Conservation (phyloP, 2,888 invertebrate genomes). For the Monochamus alternatus region DNA sequence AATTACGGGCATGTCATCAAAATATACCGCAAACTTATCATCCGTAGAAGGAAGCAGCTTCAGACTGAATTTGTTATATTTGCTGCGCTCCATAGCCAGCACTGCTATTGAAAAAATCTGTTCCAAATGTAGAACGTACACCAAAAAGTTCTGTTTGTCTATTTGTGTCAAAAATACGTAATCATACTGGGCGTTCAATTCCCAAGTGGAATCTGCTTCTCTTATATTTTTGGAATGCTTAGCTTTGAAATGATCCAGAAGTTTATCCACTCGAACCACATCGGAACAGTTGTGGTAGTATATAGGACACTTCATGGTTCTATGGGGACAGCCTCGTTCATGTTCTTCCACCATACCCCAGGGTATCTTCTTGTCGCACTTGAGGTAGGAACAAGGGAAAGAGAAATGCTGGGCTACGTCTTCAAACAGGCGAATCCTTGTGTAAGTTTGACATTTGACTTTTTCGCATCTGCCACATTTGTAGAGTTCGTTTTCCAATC, state of each 20-base stretch:
- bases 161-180: conserved; percentile 20
- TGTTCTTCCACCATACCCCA: conserved; percentile 43
- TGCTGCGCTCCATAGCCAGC: conserved; percentile 9
- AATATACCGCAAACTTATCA: conserved; percentile 3
- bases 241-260: conserved; percentile 41
- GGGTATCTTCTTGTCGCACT: conserved; percentile 35
- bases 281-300: conserved; percentile 45
- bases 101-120: conserved; percentile 16
- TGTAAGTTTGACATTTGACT: conserved; percentile 21
- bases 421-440: conserved; percentile 39
- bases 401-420: conserved; percentile 41
- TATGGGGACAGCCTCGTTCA: conserved; percentile 36
- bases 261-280: conserved; percentile 31
- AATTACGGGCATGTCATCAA: conserved; percentile 20
- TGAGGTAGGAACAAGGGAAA: conserved; percentile 42
- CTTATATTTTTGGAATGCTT: conserved; percentile 37
- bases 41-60: conserved; percentile 5
- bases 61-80: conserved; percentile 26
- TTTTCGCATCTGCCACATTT: conserved; percentile 46
- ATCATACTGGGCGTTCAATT: conserved; percentile 3
- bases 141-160: conserved; percentile 20
- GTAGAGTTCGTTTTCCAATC: conserved; percentile 39
- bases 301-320: conserved; percentile 44
- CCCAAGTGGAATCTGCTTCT: conserved; percentile 5
- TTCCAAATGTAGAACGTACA: conserved; percentile 23